Evolutionary conservation across 2,113 vertebrate genomes (phyloP), one percentile per base, ranked within the genome.

Genomic region (Psephotus haematonotus): DNA sequence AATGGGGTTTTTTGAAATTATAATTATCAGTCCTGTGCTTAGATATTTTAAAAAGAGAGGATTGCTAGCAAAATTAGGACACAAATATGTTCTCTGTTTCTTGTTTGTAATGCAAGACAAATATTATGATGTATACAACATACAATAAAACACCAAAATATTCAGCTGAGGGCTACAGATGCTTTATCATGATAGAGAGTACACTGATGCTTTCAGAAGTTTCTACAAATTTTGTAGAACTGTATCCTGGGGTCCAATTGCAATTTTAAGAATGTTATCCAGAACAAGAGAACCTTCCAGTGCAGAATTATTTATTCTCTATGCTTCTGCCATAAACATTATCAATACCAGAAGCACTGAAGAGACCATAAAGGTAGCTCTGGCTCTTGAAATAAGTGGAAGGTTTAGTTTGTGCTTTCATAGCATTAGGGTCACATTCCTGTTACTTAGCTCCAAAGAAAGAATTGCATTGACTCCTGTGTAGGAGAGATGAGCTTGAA

Each of bases 1-100:
- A 96, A 88, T 90, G 55, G 25, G 33, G 0, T 41, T 84, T 92
- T 88, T 28, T 3, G 0, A 88, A 95, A 84, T 82, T 85, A 70
- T 96, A 96, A 95, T 97, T 94, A 95, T 95, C 72, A 88, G 86
- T 71, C 82, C 92, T 92, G 29, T 78, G 47, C 91, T 95, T 91
- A 92, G 47, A 87, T 86, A 63, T 62, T 82, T 87, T 90, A 91
- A 93, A 93, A 95, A 92, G 83, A 92, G 69, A 93, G 80, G 83
- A 84, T 76, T 94, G 46, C 69, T 86, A 82, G 71, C 80, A 96
- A 92, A 96, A 95, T 93, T 82, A 90, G 81, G 85, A 65, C 88
- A 90, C 57, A 92, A 86, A 67, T 94, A 20, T 70, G 33, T 88
- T 94, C 87, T 87, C 78, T 85, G 33, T 90, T 93, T 94, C 90